Percentiles rank a stretch among this genome's conserved stretches.
Evolutionary conservation across 2,797 vertebrate species (phyloP).

Genomic region (Dryobates pubescens): DNA sequence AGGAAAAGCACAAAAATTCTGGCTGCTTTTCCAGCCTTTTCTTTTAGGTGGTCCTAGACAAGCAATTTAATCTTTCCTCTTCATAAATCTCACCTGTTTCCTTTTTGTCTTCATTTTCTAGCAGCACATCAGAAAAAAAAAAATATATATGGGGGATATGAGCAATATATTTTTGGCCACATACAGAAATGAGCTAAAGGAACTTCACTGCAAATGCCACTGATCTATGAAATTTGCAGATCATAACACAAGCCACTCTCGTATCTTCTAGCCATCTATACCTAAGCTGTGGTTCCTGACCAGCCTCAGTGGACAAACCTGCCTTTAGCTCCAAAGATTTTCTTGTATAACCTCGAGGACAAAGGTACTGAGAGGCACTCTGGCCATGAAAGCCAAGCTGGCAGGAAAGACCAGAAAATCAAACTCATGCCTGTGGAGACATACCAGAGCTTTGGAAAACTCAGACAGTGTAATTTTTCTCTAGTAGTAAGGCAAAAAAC

Average conservation of each 20-base stretch:
- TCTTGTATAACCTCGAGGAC: neutral
- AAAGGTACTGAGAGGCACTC: neutral
- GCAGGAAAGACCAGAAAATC: constrained; percentile 8
- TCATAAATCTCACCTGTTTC: neutral
- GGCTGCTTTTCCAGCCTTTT: neutral
- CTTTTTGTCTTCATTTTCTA: neutral
- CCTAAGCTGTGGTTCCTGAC: neutral
- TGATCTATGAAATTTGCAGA: neutral
- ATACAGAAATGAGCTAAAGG: neutral
- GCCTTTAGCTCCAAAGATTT: neutral
- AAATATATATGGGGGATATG: neutral
- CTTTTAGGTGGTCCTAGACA: neutral
- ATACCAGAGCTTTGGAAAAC: constrained; percentile 10
- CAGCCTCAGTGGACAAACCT: neutral
- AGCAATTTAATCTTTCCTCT: neutral
- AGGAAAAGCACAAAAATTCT: neutral
- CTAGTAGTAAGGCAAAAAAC: constrained; percentile 32
- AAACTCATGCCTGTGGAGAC: neutral
- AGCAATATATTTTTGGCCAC: neutral
- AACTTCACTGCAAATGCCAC: neutral
- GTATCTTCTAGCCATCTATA: neutral
- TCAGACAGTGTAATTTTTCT: neutral
- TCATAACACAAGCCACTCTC: neutral
- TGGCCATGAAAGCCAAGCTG: neutral
- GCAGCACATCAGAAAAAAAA: neutral